Percentiles rank a stretch among this genome's conserved stretches.
These are phyloP conservation scores for Arge pagana DNA, from an alignment of 2,888 invertebrate species.

Conservation along the genomic window DNA sequence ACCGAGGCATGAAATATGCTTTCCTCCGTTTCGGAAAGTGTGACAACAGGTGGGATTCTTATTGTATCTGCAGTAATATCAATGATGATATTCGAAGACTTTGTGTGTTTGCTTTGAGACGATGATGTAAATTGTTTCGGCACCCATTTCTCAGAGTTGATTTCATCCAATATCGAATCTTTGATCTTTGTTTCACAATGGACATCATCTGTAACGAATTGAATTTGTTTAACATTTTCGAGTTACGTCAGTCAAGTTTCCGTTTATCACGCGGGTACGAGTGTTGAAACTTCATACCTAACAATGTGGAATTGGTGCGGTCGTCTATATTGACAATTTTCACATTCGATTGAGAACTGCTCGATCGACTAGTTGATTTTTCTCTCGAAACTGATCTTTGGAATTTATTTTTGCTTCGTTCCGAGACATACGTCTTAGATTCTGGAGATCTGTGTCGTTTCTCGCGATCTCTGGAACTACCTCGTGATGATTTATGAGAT, in stretches of 20 bases:
- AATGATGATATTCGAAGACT: conserved; percentile 72
- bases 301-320: conserved; percentile 31
- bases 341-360: conserved; percentile 48
- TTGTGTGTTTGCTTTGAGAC: conserved; percentile 64
- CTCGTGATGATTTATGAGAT: conserved; percentile 44
- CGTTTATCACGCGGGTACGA: not conserved
- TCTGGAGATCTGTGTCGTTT: conserved; percentile 42
- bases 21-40: conserved; percentile 37
- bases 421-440: conserved; percentile 47
- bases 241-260: not conserved
- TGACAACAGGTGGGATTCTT: conserved; percentile 64
- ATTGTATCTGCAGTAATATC: conserved; percentile 75
- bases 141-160: conserved; percentile 72
- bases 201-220: conserved; percentile 46
- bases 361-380: conserved; percentile 51
- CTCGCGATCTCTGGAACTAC: conserved; percentile 48
- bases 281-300: conserved; percentile 36
- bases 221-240: too few relatives aligned
- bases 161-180: conserved; percentile 67
- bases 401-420: conserved; percentile 39
- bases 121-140: conserved; percentile 64
- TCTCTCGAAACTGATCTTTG: conserved; percentile 49
- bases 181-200: conserved; percentile 48
- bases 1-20: conserved; percentile 55
- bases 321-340: conserved; percentile 41